Conservation (phyloP, 2,888 invertebrate genomes). For the Kryphioiulus occultus region DNA sequence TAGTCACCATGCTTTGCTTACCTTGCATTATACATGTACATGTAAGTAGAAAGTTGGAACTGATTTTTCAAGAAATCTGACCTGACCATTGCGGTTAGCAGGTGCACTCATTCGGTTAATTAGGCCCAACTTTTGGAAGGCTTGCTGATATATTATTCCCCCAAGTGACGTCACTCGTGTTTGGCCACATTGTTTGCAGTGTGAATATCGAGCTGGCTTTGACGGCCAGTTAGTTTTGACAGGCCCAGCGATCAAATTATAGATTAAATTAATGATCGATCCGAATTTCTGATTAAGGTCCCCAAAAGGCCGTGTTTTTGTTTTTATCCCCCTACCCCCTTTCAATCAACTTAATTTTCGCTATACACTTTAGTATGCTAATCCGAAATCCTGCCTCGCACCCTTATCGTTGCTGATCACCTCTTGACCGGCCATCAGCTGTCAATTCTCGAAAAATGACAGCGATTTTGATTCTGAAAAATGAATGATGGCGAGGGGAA, state of each 20-base stretch:
- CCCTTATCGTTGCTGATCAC: not conserved
- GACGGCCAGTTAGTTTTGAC: slow-evolving; percentile 28
- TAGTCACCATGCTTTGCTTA: no score
- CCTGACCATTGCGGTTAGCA: not conserved
- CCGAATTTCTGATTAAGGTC: not conserved
- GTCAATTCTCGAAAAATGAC: not conserved
- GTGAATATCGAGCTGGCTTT: slow-evolving; percentile 25
- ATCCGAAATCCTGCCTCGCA: not conserved
- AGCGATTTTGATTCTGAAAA: slow-evolving; percentile 12
- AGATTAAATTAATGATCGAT: slow-evolving; percentile 31
- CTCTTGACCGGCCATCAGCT: slow-evolving; percentile 1
- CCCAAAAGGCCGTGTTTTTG: slow-evolving; percentile 14
- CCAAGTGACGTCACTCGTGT: not conserved
- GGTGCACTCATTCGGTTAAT: not conserved
- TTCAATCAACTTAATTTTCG: slow-evolving; percentile 30
- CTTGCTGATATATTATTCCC: not conserved
- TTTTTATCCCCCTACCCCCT: not conserved
- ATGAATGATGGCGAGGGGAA: slow-evolving; percentile 2
- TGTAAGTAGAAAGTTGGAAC: no score
- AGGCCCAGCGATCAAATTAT: slow-evolving; percentile 25
- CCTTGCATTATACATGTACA: no score
- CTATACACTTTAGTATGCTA: no score
- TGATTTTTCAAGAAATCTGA: not conserved
- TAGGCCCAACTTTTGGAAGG: not conserved
- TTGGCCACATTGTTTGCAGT: not conserved